Evolutionary conservation across 2,113 vertebrate species (phyloP).

Genomic region (Reinhardtius hippoglossoides): DNA sequence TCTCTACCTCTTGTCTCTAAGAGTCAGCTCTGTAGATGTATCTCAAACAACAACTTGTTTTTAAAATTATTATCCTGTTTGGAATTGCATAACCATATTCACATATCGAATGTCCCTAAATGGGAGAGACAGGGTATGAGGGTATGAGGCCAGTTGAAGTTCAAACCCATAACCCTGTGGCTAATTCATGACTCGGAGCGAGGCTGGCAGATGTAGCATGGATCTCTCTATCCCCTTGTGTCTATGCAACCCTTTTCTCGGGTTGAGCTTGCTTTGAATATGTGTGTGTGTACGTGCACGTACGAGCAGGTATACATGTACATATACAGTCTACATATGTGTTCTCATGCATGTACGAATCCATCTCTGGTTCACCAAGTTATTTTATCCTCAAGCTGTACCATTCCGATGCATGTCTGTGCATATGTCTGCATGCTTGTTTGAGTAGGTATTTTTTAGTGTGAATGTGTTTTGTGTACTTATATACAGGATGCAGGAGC

Average conservation of each 20-base stretch:
- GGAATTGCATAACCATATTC: constrained; percentile 28
- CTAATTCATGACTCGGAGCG: constrained; percentile 29
- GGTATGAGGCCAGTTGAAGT: constrained; percentile 24
- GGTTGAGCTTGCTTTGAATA: neutral
- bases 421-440: constrained; percentile 8
- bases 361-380: neutral
- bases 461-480: constrained; percentile 1
- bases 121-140: neutral
- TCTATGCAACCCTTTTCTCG: neutral
- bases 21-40: neutral
- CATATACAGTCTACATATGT: neutral
- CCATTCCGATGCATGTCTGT: constrained; percentile 10
- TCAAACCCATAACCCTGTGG: constrained; percentile 31
- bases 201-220: constrained; percentile 26
- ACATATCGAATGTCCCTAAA: constrained; percentile 22
- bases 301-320: neutral
- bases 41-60: neutral
- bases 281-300: neutral
- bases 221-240: constrained; percentile 10
- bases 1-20: neutral
- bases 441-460: neutral
- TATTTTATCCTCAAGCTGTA: constrained; percentile 1
- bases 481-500: neutral
- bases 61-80: neutral
- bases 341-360: constrained; percentile 29